A percentile compares a stretch with the other conserved stretches of the same genome.
Conservation (phyloP, 2,797 vertebrate genomes). For the Zalophus californianus region DNA sequence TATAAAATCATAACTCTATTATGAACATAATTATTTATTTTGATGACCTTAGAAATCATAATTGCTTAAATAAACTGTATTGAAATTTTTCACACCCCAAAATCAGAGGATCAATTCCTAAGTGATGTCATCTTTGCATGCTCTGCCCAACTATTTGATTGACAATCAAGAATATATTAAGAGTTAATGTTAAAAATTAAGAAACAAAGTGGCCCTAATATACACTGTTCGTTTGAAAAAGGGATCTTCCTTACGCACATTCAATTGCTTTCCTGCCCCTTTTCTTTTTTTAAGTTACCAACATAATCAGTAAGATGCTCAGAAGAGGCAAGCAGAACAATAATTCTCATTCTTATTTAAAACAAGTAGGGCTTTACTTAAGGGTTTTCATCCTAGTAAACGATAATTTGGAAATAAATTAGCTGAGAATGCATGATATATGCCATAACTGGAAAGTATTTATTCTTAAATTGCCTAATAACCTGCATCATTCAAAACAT, state of each 20-base stretch:
- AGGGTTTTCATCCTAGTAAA: neutral
- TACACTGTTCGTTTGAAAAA: neutral
- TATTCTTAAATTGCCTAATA: neutral
- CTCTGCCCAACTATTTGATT: neutral
- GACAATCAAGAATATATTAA: neutral
- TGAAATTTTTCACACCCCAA: neutral
- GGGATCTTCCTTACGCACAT: neutral
- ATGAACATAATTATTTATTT: neutral
- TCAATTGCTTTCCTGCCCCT: neutral
- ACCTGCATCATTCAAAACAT: neutral
- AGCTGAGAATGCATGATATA: neutral
- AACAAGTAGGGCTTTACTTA: neutral
- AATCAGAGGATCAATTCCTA: neutral
- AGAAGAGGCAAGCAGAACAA: neutral
- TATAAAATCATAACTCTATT: neutral
- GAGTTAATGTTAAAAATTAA: neutral
- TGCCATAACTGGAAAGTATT: neutral
- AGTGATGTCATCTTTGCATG: neutral
- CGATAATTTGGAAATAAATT: constrained; percentile 18
- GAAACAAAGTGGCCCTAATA: neutral
- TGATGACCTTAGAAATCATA: neutral
- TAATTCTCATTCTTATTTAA: neutral
- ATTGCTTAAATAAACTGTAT: neutral
- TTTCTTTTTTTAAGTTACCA: neutral
- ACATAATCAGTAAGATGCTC: neutral